A percentile compares a stretch with the other conserved stretches of the same genome.
Conservation (phyloP, 2,113 vertebrate species). For the Hymenochirus boettgeri region DNA sequence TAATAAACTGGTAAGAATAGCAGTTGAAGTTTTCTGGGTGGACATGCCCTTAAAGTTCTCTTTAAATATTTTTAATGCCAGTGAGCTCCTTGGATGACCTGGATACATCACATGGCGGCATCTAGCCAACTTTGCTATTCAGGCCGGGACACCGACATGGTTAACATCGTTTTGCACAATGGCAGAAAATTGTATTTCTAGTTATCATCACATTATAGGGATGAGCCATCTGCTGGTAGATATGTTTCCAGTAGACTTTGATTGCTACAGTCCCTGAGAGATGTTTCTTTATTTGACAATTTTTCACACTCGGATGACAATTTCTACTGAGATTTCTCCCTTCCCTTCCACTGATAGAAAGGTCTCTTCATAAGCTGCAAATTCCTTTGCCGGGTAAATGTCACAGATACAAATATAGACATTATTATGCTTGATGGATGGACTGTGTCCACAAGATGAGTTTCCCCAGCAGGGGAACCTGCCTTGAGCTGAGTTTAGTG, state of each 20-base stretch:
- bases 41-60: too few species aligned
- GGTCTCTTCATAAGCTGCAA: neutral
- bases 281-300: conserved; percentile 16
- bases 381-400: neutral
- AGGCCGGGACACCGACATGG: neutral
- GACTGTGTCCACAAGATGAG: neutral
- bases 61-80: too few species aligned
- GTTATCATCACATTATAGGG: neutral
- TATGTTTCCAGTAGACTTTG: neutral
- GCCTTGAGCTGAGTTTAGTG: neutral
- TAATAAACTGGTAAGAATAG: too few species aligned
- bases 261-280: conserved; percentile 17
- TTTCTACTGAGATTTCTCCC: conserved; percentile 24
- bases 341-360: neutral
- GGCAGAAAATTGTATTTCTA: neutral
- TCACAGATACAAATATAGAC: conserved; percentile 7
- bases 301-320: conserved; percentile 25
- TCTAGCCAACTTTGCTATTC: too few species aligned
- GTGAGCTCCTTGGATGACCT: too few species aligned
- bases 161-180: neutral
- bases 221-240: neutral
- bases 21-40: too few species aligned
- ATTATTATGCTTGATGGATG: conserved; percentile 36
- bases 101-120: too few species aligned
- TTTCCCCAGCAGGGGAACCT: neutral